Evolutionary conservation across 2,888 invertebrate species (phyloP).

Genomic region (Lycaena phlaeas): DNA sequence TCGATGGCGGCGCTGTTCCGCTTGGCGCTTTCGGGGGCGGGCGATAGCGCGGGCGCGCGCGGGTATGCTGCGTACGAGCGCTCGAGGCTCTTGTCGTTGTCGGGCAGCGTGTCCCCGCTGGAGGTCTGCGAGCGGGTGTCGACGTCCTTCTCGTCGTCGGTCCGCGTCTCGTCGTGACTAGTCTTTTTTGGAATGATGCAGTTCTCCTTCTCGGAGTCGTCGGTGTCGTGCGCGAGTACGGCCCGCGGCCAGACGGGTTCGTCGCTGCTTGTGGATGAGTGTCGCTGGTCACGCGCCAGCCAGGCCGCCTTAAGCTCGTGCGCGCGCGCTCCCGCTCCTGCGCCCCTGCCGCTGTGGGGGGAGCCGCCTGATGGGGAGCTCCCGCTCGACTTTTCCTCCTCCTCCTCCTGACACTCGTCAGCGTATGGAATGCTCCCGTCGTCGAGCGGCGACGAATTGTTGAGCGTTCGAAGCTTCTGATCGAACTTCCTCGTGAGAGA

Average conservation of each 20-base stretch:
- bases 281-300: conserved; percentile 57
- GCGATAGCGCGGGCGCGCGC: conserved; percentile 9
- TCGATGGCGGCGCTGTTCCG: conserved; percentile 33
- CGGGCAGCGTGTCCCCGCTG: conserved; percentile 40
- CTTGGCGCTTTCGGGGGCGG: conserved; percentile 15
- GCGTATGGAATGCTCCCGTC: conserved; percentile 81
- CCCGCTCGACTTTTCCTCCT: conserved; percentile 42
- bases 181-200: conserved; percentile 29
- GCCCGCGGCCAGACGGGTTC: conserved; percentile 31
- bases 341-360: conserved; percentile 40
- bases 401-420: conserved; percentile 77
- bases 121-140: conserved; percentile 78
- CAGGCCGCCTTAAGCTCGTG: conserved; percentile 59
- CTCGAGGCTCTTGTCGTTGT: conserved; percentile 47
- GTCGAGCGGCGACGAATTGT: conserved; percentile 77
- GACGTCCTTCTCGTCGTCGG: conserved; percentile 70
- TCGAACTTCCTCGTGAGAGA: conserved; percentile 89
- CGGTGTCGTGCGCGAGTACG: conserved; percentile 29
- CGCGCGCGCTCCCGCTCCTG: conserved; percentile 28
- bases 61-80: conserved; percentile 24
- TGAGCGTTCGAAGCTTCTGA: conserved; percentile 83
- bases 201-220: conserved; percentile 61
- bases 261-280: conserved; percentile 45
- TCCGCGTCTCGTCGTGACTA: conserved; percentile 17
- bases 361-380: conserved; percentile 43